Base-by-base conservation (phyloP, 2,888 invertebrate genomes). In the Trisateles emortualis region DNA sequence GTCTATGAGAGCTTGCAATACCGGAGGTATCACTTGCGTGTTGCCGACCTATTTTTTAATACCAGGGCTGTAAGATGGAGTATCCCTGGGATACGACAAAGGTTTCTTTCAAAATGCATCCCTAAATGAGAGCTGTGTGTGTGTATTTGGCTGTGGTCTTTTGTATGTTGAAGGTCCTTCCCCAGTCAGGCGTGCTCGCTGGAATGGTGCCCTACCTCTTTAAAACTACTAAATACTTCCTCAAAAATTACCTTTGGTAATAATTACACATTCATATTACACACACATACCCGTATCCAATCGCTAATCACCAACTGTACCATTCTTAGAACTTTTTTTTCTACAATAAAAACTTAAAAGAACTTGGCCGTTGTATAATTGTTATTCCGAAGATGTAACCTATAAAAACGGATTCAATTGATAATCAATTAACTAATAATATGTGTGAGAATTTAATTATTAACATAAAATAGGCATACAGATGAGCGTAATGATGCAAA, bases 241-340 rank as follows among this genome's bases (percentile, higher is more conserved):
- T 32, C 32, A 11, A 32, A 32, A 32, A 32, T 17, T n/a, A 35
- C n/a, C 35, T 11, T 6, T 46, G 19, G 10, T 13, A 6, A 39
- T 13, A 32, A 40, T 22, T 32, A 22, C 11, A 22, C n/a, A 17
- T 32, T 38, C 30, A 52, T 71, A 55, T 38, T 17, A 39, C 38
- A 43, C 44, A 51, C 40, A 53, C 29, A 55, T 11, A 43, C 17
- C 57, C 61, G 36, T 55, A 17, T 3, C 59, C 10, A 68, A 68
- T 67, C 33, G 10, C 32, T 55, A 63, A 71, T 55, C n/a, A 29
- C 9, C 10, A 9, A 26, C 3, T 11, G 2, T 8, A 39, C 8
- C 32, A 39, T 43, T 11, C 14, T 24, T 50, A 58, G 54, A 26
- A 56, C 59, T 19, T 16, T 9, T 22, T 36, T 49, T 35, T n/a